phyloP scores from a whole-genome alignment of 1,140 invertebrate species.

The Panagrolaimus sp. region DNA sequence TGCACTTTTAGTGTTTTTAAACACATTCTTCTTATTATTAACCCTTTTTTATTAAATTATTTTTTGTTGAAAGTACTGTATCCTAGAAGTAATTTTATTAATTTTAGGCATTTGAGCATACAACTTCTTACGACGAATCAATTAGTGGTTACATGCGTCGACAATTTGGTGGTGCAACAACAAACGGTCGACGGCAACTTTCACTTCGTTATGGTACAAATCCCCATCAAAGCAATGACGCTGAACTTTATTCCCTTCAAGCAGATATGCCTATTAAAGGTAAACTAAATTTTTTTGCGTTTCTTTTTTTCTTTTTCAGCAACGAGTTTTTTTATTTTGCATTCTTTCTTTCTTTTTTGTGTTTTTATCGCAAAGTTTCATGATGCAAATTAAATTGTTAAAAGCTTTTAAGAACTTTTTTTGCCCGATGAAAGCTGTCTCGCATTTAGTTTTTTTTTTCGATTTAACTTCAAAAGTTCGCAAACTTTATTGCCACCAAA shows the following conservation, averaged over 20 bases:
- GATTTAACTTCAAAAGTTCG: too few species aligned
- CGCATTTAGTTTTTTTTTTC: too few species aligned
- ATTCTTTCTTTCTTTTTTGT: neutral
- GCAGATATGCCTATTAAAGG: conserved; percentile 76
- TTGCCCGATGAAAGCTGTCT: too few species aligned
- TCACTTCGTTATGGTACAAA: conserved; percentile 85
- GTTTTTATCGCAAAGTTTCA: neutral
- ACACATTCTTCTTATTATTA: neutral
- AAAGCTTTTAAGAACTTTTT: too few species aligned
- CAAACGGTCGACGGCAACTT: conserved; percentile 60
- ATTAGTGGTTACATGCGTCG: conserved; percentile 92
- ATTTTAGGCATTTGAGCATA: conserved; percentile 67
- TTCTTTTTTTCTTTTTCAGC: neutral
- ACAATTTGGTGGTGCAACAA: conserved; percentile 69
- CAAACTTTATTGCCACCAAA: too few species aligned
- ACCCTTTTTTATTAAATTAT: neutral
- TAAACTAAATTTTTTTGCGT: conserved; percentile 46
- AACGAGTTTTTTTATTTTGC: neutral
- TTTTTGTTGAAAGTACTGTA: too few species aligned
- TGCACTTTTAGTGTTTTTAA: neutral
- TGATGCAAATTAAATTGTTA: too few species aligned
- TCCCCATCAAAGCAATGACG: conserved; percentile 85
- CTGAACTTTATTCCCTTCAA: conserved; percentile 79
- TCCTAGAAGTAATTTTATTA: too few species aligned
- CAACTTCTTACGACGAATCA: conserved; percentile 83